Evolutionary conservation across 1,140 invertebrate species (phyloP), one percentile per base, ranked within the genome.

Genomic region (Aethina tumida): DNA sequence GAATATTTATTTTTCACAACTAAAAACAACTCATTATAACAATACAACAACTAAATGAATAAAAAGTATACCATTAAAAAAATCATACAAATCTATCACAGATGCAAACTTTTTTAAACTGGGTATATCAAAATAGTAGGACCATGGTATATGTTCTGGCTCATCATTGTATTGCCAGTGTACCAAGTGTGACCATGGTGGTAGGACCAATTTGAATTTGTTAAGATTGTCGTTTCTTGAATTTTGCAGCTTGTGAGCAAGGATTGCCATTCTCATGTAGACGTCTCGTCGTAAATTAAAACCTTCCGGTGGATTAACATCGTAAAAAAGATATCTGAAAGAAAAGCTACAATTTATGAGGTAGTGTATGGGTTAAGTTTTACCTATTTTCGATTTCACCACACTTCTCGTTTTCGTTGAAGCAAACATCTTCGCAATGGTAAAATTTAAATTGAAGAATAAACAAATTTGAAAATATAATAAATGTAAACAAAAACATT

Each of bases 221-320:
- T 60, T 65, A 20, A 59, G 43, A 64, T 58, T 50, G 17, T 47
- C 50, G 50, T 69, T 66, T 59, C 66, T 52, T 46, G 40, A 53
- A 43, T 40, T 69, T 55, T 67, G 68, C 42, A 88, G 65, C 41
- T 73, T 70, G 53, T 72, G 69, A 1, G 88, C 67, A 49, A 95
- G 77, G 33, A 84, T 79, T 8, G 93, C 89, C 50, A 96, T 70
- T 53, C 95, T 70, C 65, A 97, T 78, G 52, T 93, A 97, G 6
- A 98, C 94, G 72, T 98, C 95, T 42, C 94, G 69, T 31, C 93
- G 68, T 39, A 99, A 69, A 70, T 99, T 99, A 58, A 99, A 98
- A 0, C 95, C 95, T 73, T 99, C 94, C 2, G 84, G 79, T 12
- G 77, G 79, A 67, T 97, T 97, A 0, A 97, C 81, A 65, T 96